phyloP scores from a whole-genome alignment of 2,113 vertebrate species.

The Pachycephala philippinensis region DNA sequence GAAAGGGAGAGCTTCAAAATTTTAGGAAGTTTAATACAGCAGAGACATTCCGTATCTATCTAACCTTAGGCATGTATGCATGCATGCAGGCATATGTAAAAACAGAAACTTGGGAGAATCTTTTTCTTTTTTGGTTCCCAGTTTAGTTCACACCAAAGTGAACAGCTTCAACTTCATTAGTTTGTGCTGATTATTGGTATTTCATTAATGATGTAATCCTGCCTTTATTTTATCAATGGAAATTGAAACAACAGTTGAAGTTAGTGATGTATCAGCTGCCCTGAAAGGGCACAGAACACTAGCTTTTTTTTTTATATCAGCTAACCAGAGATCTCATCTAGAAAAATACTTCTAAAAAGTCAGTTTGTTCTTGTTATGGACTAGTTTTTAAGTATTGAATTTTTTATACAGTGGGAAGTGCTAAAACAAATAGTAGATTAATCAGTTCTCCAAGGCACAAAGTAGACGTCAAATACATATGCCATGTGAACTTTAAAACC shows the following conservation, averaged over 20 bases:
- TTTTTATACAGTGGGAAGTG: neutral
- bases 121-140: neutral
- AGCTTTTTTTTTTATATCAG: neutral
- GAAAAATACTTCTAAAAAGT: neutral
- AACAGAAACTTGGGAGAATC: neutral
- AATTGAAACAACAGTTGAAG: neutral
- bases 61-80: neutral
- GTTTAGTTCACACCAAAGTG: neutral
- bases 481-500: neutral
- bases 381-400: neutral
- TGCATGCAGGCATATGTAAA: neutral
- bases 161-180: neutral
- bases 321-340: neutral
- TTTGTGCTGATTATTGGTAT: neutral
- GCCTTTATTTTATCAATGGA: neutral
- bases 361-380: neutral
- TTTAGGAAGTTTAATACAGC: neutral
- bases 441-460: neutral
- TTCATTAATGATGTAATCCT: neutral
- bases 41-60: neutral
- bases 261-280: neutral
- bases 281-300: neutral
- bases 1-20: neutral
- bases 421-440: neutral
- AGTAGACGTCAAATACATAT: neutral